Evolutionary conservation across 2,113 vertebrate species (phyloP).

Genomic region (Lasiurus borealis): DNA sequence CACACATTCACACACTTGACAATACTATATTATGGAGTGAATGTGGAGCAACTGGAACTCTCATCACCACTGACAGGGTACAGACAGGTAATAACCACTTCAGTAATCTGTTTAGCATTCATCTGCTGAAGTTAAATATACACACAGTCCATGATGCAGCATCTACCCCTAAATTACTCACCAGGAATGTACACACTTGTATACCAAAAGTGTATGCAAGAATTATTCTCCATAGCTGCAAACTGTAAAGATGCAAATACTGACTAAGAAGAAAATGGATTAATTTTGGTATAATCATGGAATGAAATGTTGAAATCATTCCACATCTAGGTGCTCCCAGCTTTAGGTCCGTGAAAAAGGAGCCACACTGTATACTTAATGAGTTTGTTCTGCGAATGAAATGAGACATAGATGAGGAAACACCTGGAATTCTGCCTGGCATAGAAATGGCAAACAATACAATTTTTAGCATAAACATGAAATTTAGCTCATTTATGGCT

Average conservation of each 20-base stretch:
- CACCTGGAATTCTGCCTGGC: background rate
- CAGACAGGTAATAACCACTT: rapidly evolving
- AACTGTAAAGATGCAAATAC: background rate
- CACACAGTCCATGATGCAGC: rapidly evolving
- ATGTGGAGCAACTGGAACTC: background rate
- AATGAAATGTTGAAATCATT: background rate
- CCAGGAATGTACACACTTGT: rapidly evolving
- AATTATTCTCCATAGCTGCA: rapidly evolving
- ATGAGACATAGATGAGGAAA: background rate
- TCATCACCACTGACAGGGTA: rapidly evolving
- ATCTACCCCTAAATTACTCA: too few relatives aligned
- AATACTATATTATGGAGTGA: rapidly evolving
- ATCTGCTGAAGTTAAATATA: rapidly evolving
- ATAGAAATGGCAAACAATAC: background rate
- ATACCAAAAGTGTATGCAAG: background rate
- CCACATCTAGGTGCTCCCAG: background rate
- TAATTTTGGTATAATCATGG: background rate
- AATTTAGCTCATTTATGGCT: background rate
- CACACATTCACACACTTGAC: background rate
- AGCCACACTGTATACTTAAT: background rate
- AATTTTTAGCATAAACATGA: background rate
- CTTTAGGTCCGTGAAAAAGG: background rate
- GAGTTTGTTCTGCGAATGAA: background rate
- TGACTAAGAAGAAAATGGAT: background rate
- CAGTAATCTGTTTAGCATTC: rapidly evolving